Percentiles rank a stretch among this genome's conserved stretches.
Conservation (phyloP, 2,113 vertebrate genomes). For the Thamnophis sirtalis region DNA sequence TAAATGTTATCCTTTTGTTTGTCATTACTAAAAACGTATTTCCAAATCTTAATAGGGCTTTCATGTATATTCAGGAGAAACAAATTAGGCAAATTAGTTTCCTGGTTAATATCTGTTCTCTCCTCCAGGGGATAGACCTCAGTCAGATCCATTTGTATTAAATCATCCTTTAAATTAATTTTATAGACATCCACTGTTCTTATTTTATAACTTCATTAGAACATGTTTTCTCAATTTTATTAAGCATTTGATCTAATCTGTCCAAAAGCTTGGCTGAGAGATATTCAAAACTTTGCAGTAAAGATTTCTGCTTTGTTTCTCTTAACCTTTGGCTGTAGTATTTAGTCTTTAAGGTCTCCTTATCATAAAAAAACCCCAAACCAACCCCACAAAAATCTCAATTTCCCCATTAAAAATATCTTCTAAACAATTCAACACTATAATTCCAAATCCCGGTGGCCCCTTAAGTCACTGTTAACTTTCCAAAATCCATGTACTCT, state of each 20-base stretch:
- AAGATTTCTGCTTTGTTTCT: not conserved
- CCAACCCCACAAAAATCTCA: too few species aligned
- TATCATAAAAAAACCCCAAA: not conserved
- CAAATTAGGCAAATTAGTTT: not conserved
- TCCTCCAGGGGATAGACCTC: not conserved
- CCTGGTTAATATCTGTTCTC: not conserved
- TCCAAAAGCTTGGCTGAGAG: not conserved
- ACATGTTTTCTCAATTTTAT: not conserved
- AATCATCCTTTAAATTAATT: not conserved
- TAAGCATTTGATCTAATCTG: not conserved
- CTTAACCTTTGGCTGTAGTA: not conserved
- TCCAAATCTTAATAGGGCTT: not conserved
- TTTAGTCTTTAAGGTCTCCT: not conserved
- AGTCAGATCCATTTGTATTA: not conserved
- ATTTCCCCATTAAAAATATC: too few species aligned
- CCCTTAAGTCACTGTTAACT: too few species aligned
- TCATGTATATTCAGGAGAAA: not conserved
- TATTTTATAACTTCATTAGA: not conserved
- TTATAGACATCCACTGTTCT: not conserved
- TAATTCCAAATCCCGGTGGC: too few species aligned
- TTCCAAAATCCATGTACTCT: too few species aligned
- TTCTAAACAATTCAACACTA: too few species aligned
- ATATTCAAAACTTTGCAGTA: not conserved
- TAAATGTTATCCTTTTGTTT: not conserved
- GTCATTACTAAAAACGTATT: not conserved